phyloP scores from a whole-genome alignment of 2,888 invertebrate genomes.

The Papilio gigon region DNA sequence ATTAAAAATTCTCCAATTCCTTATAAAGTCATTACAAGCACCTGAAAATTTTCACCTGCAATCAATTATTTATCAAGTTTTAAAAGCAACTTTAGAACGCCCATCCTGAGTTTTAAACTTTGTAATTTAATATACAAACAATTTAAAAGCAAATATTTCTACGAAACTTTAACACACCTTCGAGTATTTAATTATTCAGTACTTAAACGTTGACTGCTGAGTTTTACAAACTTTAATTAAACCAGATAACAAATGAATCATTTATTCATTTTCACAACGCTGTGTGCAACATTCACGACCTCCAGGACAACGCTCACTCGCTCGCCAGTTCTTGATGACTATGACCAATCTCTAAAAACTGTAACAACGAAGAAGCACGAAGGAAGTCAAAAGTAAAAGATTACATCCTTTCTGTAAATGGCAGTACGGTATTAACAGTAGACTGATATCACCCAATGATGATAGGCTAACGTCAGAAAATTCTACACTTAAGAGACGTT shows the following conservation, averaged over 20 bases:
- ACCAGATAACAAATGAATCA: neutral
- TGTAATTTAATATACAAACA: constrained; percentile 34
- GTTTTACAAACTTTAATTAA: neutral
- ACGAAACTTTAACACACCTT: constrained; percentile 16
- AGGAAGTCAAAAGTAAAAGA: no score
- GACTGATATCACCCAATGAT: no score
- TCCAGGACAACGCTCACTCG: no score
- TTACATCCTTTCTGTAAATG: no score
- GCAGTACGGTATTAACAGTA: no score
- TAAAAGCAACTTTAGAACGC: constrained; percentile 33
- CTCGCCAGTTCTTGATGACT: no score
- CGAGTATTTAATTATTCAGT: constrained; percentile 22
- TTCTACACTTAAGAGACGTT: no score
- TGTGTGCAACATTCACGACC: no score
- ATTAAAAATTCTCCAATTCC: constrained; percentile 1
- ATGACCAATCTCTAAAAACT: no score
- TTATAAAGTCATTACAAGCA: constrained; percentile 15
- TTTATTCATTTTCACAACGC: neutral
- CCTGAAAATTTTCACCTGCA: constrained; percentile 26
- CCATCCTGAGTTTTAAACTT: constrained; percentile 27
- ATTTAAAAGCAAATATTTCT: constrained; percentile 29
- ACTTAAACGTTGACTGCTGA: neutral
- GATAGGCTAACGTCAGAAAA: no score
- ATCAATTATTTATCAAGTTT: constrained; percentile 34
- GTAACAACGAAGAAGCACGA: no score